phyloP scores from a whole-genome alignment of 2,797 vertebrate genomes.

The Artibeus lituratus region DNA sequence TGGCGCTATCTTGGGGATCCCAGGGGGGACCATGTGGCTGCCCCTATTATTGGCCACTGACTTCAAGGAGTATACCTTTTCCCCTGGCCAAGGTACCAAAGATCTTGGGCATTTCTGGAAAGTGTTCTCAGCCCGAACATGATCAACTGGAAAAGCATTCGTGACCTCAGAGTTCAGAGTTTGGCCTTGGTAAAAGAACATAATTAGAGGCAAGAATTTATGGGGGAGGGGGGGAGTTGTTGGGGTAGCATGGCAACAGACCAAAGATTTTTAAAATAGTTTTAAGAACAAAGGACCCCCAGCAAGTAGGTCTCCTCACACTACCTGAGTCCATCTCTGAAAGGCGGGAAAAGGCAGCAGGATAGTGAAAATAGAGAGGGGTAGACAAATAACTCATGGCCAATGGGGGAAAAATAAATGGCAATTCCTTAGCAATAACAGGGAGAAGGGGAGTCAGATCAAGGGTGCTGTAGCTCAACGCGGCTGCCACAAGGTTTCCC shows the following conservation, averaged over 20 bases:
- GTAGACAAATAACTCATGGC: neutral
- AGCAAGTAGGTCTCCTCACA: neutral
- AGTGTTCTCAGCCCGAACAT: conserved; percentile 35
- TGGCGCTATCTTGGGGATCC: conserved; percentile 20
- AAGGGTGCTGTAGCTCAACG: neutral
- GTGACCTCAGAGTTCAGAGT: conserved; percentile 37
- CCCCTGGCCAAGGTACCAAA: neutral
- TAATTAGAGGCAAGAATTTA: conserved; percentile 42
- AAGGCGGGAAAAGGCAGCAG: neutral
- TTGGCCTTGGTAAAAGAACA: conserved; percentile 26
- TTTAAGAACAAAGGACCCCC: conserved; percentile 24
- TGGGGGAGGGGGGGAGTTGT: neutral
- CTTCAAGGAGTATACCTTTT: conserved; percentile 57
- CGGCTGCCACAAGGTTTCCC: neutral
- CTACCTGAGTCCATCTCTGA: neutral
- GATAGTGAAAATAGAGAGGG: neutral
- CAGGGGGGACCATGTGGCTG: neutral
- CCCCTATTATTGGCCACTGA: conserved; percentile 50
- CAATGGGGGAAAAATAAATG: neutral
- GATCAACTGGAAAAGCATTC: conserved; percentile 28
- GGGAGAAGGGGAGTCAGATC: neutral
- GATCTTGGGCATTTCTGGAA: conserved; percentile 56
- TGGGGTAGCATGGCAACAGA: neutral
- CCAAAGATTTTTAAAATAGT: conserved; percentile 37
- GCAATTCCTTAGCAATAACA: neutral